Base-by-base conservation (phyloP, 2,113 vertebrate species). In the Thamnaconus septentrionalis region DNA sequence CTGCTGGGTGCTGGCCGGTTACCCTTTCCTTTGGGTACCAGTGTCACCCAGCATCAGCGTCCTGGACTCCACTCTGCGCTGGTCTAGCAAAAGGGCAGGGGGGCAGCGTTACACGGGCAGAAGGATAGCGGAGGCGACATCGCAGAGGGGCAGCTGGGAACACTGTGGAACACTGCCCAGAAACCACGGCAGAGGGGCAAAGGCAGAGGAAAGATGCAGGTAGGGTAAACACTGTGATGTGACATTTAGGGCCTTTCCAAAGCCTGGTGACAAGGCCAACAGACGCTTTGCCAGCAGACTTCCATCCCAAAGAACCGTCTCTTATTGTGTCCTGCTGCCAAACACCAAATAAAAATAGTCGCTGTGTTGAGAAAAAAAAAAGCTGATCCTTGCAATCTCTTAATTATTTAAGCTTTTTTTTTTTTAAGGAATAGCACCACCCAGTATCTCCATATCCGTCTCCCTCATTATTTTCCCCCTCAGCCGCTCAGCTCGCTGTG, bases 101-200 rank as follows among this genome's bases (percentile, higher is more conserved):
- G 80, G 83, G 76, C 74, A 79, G 60, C 69, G 66, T 64, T 69
- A 75, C 72, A 78, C 6, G 68, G 53, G 71, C 81, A 64, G 81
- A 89, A 81, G 56, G 61, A 86, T 79, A 89, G 75, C 62, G 59
- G 76, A 87, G 82, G 86, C 88, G 90, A 90, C 88, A 89, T 74
- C 53, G 52, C 76, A 82, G 70, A 67, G 71, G 80, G 85, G 74
- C 85, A 81, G 79, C 84, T 82, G 74, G 71, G 66, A 89, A 78
- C 11, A 55, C 62, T 87, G 79, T 84, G 18, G 18, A 31, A 31
- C 18, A 31, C 18, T 31, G 18, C 83, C 85, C 10, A 79, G 75
- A 87, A 80, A 78, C 68, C 61, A 71, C 71, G 73, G 72, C n/a
- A 31, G 18, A 31, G 18, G 18, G 57, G 57, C 52, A 68, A 69